Base-by-base conservation (phyloP, 2,888 invertebrate genomes). In the Prosopocoilus inquinatus region DNA sequence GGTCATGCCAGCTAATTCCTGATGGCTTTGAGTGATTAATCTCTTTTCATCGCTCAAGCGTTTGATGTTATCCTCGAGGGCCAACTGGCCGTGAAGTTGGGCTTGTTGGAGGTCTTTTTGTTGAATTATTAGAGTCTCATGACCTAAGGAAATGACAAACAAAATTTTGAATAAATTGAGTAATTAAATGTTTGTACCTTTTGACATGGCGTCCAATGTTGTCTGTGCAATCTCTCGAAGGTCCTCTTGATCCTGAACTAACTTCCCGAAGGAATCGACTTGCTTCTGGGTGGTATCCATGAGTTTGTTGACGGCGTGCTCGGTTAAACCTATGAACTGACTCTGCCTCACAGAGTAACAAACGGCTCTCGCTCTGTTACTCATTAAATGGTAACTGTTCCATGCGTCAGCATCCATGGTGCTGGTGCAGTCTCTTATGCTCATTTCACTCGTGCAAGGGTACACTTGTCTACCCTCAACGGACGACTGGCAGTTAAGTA, bases 361-460 rank as follows among this genome's bases (percentile, higher is more conserved):
- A 54, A 88, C 83, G n/a, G 86, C 85, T 57, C 84, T 76, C 0
- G 86, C 87, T 64, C 87, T 73, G 68, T 87, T 86, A 60, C 82
- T 83, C 75, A 86, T 83, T 48, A 86, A 77, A 70, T 86, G 85
- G 68, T 87, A 88, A n/a, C 84, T 82, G 67, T 86, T 87, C 86
- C 86, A 86, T 44, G 82, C 83, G 64, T 84, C 83, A 2, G 82
- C 72, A 69, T 86, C 85, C 87, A 88, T 87, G 35, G 78, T 73
- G 15, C 73, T 78, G 2, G 87, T 87, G 69, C 88, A 88, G 57
- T 84, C 82, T 65, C 80, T 81, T 49, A 87, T 75, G 35, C 78
- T 82, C 87, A 87, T 87, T 57, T 80, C 75, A 36, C 80, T 79
- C 0, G 82, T 81, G 65, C 88, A 88, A 0, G 82, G 80, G 70